Evolutionary conservation across 2,888 invertebrate genomes (phyloP), one percentile per base, ranked within the genome.

Genomic region (Torymus texanus): DNA sequence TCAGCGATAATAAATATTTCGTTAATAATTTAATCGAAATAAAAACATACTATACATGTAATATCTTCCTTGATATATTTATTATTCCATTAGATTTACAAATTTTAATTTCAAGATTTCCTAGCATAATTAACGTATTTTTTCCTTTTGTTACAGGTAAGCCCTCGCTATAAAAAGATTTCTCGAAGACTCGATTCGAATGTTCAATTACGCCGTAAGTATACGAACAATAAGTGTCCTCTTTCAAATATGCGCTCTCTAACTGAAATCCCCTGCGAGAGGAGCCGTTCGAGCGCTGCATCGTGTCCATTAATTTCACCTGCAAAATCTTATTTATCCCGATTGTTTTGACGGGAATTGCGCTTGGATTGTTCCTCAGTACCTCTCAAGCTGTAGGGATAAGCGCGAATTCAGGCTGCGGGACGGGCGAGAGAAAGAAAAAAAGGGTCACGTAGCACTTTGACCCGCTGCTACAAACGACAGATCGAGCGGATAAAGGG

Each of bases 401-500:
- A 56, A 74, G 81, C 76, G 16, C 77, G 83, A 41, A 41, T 41
- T 4, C 41, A 41, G 41, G 41, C 41, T 41, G 41, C 41, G 41
- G 41, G 8, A 41, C 41, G 41, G 41, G 77, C n/a, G 41, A 2
- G n/a, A 63, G 63, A n/a, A 41, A 66, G 66, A 51, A 70, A 79
- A 79, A 79, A 74, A 78, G 80, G 71, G 78, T 78, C 77, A 80
- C 80, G 77, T 77, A 75, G 80, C 77, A 80, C 77, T 80, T 76
- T 76, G 75, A 71, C 72, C 55, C 63, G 72, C 55, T 62, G 53
- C 68, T 74, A 74, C 74, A 74, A 78, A 75, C 73, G 76, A 65
- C 76, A 78, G 71, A 78, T 78, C 75, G 71, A 81, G 50, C 41
- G 81, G 68, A 80, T 72, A 73, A 68, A 72, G 41, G 53, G 59